These are phyloP conservation scores for Hylaeus anthracinus DNA, from an alignment of 1,140 invertebrate genomes.

Conservation along the genomic window DNA sequence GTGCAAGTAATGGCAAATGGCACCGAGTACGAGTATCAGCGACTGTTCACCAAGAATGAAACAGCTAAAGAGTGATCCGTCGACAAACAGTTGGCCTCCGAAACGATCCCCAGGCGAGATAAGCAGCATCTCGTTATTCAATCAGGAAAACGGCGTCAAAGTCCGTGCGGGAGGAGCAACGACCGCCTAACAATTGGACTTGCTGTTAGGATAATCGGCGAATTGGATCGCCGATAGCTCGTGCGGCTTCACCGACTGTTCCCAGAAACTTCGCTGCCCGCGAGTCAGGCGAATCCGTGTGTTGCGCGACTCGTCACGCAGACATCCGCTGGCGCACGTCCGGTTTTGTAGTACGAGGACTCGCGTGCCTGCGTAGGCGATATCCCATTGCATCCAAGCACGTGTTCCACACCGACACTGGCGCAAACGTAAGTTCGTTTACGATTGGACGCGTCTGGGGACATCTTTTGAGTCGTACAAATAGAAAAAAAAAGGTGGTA, in stretches of 20 bases:
- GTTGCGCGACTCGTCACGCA: background rate
- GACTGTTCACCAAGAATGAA: background rate
- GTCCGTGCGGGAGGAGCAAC: conserved; percentile 48
- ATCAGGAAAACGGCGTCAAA: conserved; percentile 41
- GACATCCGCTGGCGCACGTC: conserved; percentile 24
- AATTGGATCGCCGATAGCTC: conserved; percentile 60
- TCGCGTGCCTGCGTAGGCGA: conserved; percentile 38
- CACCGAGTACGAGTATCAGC: background rate
- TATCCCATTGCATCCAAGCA: conserved; percentile 34
- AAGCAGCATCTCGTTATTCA: conserved; percentile 33
- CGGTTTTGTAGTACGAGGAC: conserved; percentile 34
- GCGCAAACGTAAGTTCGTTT: background rate
- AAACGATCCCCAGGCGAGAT: conserved; percentile 10
- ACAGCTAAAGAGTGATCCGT: background rate
- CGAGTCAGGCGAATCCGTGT: background rate
- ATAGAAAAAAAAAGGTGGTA: too few species aligned
- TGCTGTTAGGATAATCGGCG: conserved; percentile 54
- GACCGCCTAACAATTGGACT: conserved; percentile 54
- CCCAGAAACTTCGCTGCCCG: conserved; percentile 21
- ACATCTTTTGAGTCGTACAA: too few species aligned
- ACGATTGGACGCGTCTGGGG: too few species aligned
- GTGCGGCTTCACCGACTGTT: conserved; percentile 42
- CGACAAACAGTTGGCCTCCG: background rate
- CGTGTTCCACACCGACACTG: conserved; percentile 37
- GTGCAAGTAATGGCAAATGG: background rate